Evolutionary conservation across 2,797 vertebrate species (phyloP).

Genomic region (Microcaecilia unicolor): DNA sequence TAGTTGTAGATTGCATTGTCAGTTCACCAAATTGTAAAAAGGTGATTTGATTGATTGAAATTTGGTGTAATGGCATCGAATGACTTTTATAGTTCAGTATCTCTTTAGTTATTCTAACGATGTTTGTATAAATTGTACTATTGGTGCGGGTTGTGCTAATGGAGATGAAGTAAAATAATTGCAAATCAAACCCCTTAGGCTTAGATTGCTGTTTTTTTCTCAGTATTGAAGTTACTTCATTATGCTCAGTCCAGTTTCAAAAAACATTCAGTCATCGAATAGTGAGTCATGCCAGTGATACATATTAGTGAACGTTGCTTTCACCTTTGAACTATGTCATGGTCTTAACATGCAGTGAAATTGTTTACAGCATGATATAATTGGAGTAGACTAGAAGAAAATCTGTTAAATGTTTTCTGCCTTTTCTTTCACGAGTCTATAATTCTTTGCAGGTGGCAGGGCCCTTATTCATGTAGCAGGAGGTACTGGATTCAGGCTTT

Average conservation of each 20-base stretch:
- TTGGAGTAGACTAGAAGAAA: no score
- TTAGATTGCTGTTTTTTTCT: background rate
- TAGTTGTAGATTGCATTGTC: background rate
- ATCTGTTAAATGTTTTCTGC: no score
- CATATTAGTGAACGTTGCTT: background rate
- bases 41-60: background rate
- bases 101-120: constrained; percentile 2
- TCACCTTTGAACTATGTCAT: background rate
- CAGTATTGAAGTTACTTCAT: constrained; percentile 10
- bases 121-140: constrained; percentile 18
- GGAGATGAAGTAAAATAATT: constrained; percentile 3
- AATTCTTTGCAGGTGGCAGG: no score
- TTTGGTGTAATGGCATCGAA: background rate
- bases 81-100: constrained; percentile 5
- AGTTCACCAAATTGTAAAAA: background rate
- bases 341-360: no score
- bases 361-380: no score
- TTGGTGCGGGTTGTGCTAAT: constrained; percentile 19
- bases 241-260: constrained; percentile 4
- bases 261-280: constrained; percentile 23
- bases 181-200: constrained; percentile 7
- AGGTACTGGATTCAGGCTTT: no score
- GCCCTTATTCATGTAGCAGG: no score
- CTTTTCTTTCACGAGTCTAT: no score
- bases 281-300: constrained; percentile 5